Base-by-base conservation (phyloP, 2,113 vertebrate species). In the Eurypyga helias region DNA sequence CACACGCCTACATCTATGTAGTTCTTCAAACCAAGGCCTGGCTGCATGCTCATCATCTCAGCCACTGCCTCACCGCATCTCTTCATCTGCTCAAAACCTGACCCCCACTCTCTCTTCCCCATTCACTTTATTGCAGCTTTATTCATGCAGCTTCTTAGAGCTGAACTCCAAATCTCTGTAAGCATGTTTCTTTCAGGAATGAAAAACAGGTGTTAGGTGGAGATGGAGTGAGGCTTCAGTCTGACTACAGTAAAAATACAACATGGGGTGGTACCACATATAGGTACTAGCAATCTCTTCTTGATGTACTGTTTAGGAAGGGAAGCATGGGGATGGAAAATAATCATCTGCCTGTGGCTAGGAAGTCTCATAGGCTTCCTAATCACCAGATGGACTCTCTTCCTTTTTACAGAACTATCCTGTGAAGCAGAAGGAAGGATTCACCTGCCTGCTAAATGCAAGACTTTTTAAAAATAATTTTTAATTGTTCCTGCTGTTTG, bases 181-280 rank as follows among this genome's bases (percentile, higher is more conserved):
- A 69, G 41, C 11, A 78, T 5, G 20, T 21, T 77, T 87, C 36
- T 70, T 61, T 8, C 52, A 73, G 45, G 26, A n/a, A 49, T 57
- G 18, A 54, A 71, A 51, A 54, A 84, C 33, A 46, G 15, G 4
- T 17, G 49, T 60, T 73, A 33, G 28, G 23, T 49, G 11, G 58
- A 49, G 64, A 25, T 9, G 66, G 36, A 77, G 24, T 36, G 67
- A 91, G 41, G 7, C 12, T 81, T 73, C 29, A 46, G 3, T 58
- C 12, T 78, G 54, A 36, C n/a, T 70, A 11, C 46, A 83, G 15
- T 77, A 38, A 81, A 55, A 81, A 61, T 6, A 28, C 4, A 55
- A 6, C 0, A 0, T 31, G 31, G 20, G 17, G 13, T 2, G 4
- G n/a, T 1, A 4, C n/a, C 41, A 77, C 16, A 17, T 41, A 45